Conservation (phyloP, 2,888 invertebrate genomes). For the Pheosia gnoma region DNA sequence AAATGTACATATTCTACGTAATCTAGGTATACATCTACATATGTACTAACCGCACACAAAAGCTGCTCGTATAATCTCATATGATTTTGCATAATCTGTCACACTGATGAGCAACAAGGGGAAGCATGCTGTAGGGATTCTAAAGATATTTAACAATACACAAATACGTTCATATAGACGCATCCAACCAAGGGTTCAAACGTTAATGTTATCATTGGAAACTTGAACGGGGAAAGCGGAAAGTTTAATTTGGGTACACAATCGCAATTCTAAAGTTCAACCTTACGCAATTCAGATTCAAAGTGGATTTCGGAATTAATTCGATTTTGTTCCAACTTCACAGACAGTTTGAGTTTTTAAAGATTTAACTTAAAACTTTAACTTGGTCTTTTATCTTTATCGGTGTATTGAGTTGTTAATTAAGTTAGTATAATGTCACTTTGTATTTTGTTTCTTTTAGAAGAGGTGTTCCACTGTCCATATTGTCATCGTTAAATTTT, state of each 20-base stretch:
- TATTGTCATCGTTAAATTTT: too few relatives aligned
- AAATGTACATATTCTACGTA: not conserved
- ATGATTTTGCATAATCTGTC: slow-evolving; percentile 1
- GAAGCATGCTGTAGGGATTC: not conserved
- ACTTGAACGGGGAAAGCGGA: slow-evolving; percentile 47
- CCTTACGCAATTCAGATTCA: slow-evolving; percentile 67
- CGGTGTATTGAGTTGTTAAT: slow-evolving; percentile 35
- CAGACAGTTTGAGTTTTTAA: slow-evolving; percentile 59
- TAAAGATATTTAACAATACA: slow-evolving; percentile 1
- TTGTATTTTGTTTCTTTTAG: slow-evolving; percentile 7
- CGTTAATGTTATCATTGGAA: slow-evolving; percentile 45
- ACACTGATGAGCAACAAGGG: not conserved
- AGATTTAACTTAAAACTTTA: slow-evolving; percentile 54
- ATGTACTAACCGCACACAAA: not conserved
- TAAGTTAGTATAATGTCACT: slow-evolving; percentile 34
- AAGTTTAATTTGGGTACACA: slow-evolving; percentile 71
- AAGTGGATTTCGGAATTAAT: slow-evolving; percentile 73
- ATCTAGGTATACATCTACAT: too few relatives aligned
- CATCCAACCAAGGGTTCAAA: slow-evolving; percentile 18
- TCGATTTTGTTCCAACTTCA: slow-evolving; percentile 67
- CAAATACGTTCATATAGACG: not conserved
- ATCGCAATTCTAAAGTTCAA: slow-evolving; percentile 70
- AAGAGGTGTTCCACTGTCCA: too few relatives aligned
- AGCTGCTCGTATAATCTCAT: not conserved
- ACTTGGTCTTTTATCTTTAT: slow-evolving; percentile 51